Conservation (phyloP, 2,888 invertebrate species). For the Galerucella nymphaeae region DNA sequence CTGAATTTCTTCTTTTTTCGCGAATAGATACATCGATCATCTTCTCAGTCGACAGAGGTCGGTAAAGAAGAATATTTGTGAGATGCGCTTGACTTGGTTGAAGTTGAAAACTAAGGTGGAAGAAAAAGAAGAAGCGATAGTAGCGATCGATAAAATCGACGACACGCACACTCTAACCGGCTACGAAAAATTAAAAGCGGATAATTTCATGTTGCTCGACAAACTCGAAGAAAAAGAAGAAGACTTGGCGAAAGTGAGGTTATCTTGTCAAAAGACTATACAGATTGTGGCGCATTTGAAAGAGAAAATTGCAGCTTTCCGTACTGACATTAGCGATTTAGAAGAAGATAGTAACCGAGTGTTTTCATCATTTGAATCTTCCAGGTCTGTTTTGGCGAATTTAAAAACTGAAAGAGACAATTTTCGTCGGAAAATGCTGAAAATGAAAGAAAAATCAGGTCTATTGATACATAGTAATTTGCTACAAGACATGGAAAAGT, state of each 20-base stretch:
- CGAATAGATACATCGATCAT: background rate
- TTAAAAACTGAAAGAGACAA: background rate
- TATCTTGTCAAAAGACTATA: background rate
- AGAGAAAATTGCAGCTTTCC: background rate
- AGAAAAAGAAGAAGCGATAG: background rate
- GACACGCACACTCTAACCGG: background rate
- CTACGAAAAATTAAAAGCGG: background rate
- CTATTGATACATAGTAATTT: background rate
- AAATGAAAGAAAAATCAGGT: conserved; percentile 1
- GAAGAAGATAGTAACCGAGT: background rate
- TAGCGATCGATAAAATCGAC: background rate
- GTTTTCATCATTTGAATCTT: background rate
- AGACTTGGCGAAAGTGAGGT: background rate
- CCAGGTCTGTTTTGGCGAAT: background rate
- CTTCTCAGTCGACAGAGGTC: background rate
- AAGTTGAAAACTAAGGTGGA: background rate
- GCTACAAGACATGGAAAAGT: background rate
- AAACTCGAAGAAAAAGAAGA: background rate
- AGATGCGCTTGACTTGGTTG: conserved; percentile 1
- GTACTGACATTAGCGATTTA: background rate
- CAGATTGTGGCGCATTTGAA: conserved; percentile 6
- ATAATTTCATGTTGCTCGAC: background rate
- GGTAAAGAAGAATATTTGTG: background rate
- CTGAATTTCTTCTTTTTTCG: background rate
- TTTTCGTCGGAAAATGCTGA: background rate